Percentiles rank a stretch among this genome's conserved stretches.
phyloP scores from a whole-genome alignment of 2,797 vertebrate genomes.

The Neosalanx taihuensis region DNA sequence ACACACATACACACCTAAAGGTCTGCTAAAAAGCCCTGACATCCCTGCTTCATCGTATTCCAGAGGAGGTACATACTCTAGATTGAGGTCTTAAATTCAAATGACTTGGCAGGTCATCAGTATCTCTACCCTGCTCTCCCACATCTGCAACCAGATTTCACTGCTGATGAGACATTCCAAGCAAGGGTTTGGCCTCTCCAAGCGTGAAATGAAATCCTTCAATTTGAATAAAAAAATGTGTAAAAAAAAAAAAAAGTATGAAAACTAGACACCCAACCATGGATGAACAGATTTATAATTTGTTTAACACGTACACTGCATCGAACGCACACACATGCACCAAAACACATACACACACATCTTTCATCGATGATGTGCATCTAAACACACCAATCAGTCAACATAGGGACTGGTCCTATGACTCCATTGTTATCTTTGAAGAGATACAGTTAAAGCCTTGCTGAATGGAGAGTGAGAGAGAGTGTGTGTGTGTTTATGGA shows the following conservation, averaged over 20 bases:
- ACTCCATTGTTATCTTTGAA: constrained; percentile 44
- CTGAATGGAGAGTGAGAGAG: constrained; percentile 28
- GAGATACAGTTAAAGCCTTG: constrained; percentile 43
- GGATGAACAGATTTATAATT: not conserved
- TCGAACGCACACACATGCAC: not conserved
- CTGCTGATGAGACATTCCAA: not conserved
- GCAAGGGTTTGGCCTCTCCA: constrained; percentile 7
- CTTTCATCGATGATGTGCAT: constrained; percentile 9
- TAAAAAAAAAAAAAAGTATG: not conserved
- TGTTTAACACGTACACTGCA: not conserved
- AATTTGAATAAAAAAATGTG: not conserved
- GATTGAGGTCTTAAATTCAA: constrained; percentile 55
- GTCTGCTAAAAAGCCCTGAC: constrained; percentile 58
- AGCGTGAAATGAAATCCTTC: constrained; percentile 3
- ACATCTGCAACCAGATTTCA: not conserved
- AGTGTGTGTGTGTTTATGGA: constrained; percentile 40
- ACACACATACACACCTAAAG: constrained; percentile 34
- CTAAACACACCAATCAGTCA: constrained; percentile 33
- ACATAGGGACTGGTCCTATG: constrained; percentile 29
- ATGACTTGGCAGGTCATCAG: constrained; percentile 51
- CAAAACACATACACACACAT: not conserved
- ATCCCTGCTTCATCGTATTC: constrained; percentile 62
- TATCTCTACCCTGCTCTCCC: constrained; percentile 24
- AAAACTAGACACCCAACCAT: not conserved
- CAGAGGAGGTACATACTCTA: constrained; percentile 53